A percentile compares a stretch with the other conserved stretches of the same genome.
Evolutionary conservation across 2,113 vertebrate genomes (phyloP).

Genomic region (Nettapus auritus): DNA sequence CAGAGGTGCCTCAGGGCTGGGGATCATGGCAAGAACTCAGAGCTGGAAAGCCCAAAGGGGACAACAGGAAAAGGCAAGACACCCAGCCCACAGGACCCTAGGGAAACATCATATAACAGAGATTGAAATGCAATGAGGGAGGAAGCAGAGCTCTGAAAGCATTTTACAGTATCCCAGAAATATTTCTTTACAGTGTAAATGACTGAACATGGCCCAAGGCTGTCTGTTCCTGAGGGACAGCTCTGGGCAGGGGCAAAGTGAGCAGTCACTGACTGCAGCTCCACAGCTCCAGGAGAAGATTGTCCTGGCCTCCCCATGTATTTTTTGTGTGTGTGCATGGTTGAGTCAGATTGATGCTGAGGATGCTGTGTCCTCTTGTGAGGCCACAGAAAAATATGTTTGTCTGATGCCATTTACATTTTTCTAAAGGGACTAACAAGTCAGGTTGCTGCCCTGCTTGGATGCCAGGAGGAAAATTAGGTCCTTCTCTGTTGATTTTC

Average conservation of each 20-base stretch:
- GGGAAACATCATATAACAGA: neutral
- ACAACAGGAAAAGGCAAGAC: neutral
- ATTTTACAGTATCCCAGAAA: neutral
- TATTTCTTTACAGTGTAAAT: neutral
- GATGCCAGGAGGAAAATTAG: neutral
- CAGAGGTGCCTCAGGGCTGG: neutral
- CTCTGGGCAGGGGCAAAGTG: neutral
- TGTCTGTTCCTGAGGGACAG: neutral
- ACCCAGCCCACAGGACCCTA: rapidly evolving
- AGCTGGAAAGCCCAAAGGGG: neutral
- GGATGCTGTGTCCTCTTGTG: neutral
- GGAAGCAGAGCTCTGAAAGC: neutral
- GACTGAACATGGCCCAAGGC: neutral
- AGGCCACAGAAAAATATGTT: neutral
- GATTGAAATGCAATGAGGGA: neutral
- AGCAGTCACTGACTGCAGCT: neutral
- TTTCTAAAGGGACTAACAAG: neutral
- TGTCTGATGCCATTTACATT: neutral
- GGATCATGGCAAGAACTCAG: neutral
- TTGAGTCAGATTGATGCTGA: neutral
- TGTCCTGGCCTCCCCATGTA: rapidly evolving
- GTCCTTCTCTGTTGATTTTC: neutral
- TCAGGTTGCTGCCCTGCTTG: neutral
- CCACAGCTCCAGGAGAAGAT: neutral
- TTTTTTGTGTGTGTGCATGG: neutral